Evolutionary conservation across 2,797 vertebrate genomes (phyloP).

Genomic region (Hylomyscus alleni): DNA sequence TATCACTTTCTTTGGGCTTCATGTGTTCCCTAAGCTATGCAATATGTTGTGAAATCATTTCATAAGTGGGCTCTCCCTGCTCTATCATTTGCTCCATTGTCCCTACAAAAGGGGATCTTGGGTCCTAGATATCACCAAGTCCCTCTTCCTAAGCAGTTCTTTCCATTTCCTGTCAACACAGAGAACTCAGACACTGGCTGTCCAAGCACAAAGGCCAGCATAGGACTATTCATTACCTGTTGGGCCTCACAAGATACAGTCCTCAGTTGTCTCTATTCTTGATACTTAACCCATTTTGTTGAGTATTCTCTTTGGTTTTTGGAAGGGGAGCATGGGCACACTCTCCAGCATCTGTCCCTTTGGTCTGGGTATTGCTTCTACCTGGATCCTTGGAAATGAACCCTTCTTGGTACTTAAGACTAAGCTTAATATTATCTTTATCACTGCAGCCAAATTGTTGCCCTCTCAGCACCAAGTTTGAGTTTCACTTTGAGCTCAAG

Average conservation of each 20-base stretch:
- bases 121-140: neutral
- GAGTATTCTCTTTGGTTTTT: neutral
- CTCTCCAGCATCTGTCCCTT: neutral
- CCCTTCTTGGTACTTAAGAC: neutral
- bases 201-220: neutral
- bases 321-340: neutral
- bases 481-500: neutral
- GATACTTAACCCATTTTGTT: neutral
- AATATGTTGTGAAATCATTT: neutral
- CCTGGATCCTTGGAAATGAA: neutral
- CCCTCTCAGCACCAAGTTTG: neutral
- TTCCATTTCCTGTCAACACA: neutral
- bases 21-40: neutral
- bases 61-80: neutral
- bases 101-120: neutral
- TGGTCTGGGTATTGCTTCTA: neutral
- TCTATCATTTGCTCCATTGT: neutral
- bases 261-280: neutral
- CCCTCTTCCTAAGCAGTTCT: neutral
- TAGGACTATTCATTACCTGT: rapidly evolving
- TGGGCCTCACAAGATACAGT: rapidly evolving
- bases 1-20: neutral
- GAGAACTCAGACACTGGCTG: neutral
- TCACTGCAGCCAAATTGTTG: neutral
- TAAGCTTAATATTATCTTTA: neutral